Evolutionary conservation across 2,888 invertebrate species (phyloP).

Genomic region (Cataglyphis livida): DNA sequence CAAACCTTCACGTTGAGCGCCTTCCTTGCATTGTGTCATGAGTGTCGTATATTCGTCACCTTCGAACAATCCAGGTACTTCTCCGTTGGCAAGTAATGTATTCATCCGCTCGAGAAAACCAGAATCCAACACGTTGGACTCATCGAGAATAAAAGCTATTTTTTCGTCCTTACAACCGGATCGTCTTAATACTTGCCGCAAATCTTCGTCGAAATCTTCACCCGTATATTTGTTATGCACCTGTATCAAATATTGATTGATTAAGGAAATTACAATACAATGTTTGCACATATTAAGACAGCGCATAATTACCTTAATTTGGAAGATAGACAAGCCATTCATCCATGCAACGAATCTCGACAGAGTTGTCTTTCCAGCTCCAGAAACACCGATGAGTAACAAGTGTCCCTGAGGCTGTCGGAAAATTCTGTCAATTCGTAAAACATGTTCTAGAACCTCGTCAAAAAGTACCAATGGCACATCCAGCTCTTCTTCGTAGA

Average conservation of each 20-base stretch:
- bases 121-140: conserved; percentile 99
- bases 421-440: conserved; percentile 99
- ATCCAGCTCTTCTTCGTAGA: conserved; percentile 99
- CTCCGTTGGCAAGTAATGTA: conserved; percentile 98
- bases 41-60: conserved; percentile 99
- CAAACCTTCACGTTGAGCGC: conserved; percentile 98
- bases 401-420: conserved; percentile 99
- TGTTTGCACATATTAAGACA: not conserved
- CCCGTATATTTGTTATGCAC: conserved; percentile 99
- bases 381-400: conserved; percentile 98
- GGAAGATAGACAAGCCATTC: conserved; percentile 99
- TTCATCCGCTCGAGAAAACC: conserved; percentile 99
- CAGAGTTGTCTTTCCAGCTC: conserved; percentile 99
- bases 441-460: conserved; percentile 99
- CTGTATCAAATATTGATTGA: conserved; percentile 83
- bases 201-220: conserved; percentile 99
- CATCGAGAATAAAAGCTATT: conserved; percentile 99
- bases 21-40: conserved; percentile 99
- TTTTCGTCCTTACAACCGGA: conserved; percentile 98
- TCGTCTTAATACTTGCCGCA: conserved; percentile 94
- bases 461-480: conserved; percentile 99
- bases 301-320: conserved; percentile 93
- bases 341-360: conserved; percentile 99
- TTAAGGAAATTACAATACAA: not conserved
- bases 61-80: conserved; percentile 97